A percentile compares a stretch with the other conserved stretches of the same genome.
Conservation (phyloP, 2,888 invertebrate genomes). For the Tachina grossa region DNA sequence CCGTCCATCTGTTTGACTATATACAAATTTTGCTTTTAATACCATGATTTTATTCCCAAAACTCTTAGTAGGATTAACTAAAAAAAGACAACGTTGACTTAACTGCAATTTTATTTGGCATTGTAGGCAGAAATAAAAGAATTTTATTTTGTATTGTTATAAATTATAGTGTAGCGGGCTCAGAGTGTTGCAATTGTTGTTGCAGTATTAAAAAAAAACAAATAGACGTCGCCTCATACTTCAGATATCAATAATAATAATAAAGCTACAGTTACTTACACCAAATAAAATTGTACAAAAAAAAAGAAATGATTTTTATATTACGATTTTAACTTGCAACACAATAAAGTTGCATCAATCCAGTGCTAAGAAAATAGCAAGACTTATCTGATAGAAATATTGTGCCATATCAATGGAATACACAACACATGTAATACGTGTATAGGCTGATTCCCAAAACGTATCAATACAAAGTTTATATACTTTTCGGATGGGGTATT, state of each 20-base stretch:
- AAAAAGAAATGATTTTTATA: constrained; percentile 31
- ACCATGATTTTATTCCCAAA: constrained; percentile 17
- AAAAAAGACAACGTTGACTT: constrained; percentile 8
- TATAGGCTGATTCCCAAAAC: neutral
- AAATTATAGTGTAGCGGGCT: constrained; percentile 63
- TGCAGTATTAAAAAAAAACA: constrained; percentile 32
- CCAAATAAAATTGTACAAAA: constrained; percentile 47
- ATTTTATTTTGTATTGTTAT: constrained; percentile 40
- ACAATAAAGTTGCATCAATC: constrained; percentile 21
- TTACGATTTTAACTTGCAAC: constrained; percentile 33
- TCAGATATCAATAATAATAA: constrained; percentile 28
- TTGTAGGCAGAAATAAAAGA: constrained; percentile 46
- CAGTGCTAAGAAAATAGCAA: neutral
- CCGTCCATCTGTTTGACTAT: constrained; percentile 3
- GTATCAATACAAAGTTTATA: no score
- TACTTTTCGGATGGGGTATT: no score
- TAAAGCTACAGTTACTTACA: constrained; percentile 30
- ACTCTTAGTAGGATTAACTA: constrained; percentile 7
- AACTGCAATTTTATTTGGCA: constrained; percentile 49
- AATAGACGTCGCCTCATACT: constrained; percentile 15
- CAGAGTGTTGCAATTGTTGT: constrained; percentile 63
- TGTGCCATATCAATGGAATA: neutral
- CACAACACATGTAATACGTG: no score
- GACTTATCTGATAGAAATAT: neutral
- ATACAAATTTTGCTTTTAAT: constrained; percentile 18